Evolutionary conservation across 53 echinoderm and acorn worm genomes (phyloP), one percentile per base, ranked within the genome.

Genomic region (Zoroaster sp.): DNA sequence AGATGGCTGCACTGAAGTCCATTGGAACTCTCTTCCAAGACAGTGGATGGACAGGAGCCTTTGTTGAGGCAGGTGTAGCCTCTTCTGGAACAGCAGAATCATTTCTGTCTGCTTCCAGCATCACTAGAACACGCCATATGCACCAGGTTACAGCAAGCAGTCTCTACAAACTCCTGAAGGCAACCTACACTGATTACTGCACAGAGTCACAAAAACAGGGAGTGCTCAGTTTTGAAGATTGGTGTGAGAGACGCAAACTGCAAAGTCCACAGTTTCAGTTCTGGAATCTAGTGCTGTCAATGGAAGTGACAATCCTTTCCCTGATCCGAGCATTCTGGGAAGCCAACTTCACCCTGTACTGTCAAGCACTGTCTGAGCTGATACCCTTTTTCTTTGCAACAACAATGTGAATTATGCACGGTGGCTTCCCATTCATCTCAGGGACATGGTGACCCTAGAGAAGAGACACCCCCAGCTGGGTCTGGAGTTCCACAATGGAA

Each of bases 391-490:
- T 83, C 45, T 90, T 90, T 83, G 83, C 83, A 3, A 4, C 36
- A 35, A 90, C 41, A 34, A 91, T 45, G 28, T 14, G 1, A 76
- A 91, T 42, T 91, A 91, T 45, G 75, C 76, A 30, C 21, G 91
- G 25, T 90, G 83, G 90, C 33, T 90, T 36, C 74, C 90, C 5
- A 49, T 90, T 28, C 90, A 82, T 73, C 33, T 85, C 3, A n/a
- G 86, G 40, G 91, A 91, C 55, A 91, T 91, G 91, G 35, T 66
- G 15, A 53, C 30, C 18, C 49, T 71, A 10, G 37, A 10, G 6
- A 18, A 34, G 43, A 72, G 5, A 15, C 72, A 72, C 31, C 46
- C 72, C 23, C 8, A 41, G 67, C 3, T 88, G 13, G 21, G 34
- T n/a, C 17, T 6, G 20, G 75, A 88, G 31, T 74, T 88, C 75